phyloP scores from a whole-genome alignment of 2,113 vertebrate species.

The Castor canadensis region DNA sequence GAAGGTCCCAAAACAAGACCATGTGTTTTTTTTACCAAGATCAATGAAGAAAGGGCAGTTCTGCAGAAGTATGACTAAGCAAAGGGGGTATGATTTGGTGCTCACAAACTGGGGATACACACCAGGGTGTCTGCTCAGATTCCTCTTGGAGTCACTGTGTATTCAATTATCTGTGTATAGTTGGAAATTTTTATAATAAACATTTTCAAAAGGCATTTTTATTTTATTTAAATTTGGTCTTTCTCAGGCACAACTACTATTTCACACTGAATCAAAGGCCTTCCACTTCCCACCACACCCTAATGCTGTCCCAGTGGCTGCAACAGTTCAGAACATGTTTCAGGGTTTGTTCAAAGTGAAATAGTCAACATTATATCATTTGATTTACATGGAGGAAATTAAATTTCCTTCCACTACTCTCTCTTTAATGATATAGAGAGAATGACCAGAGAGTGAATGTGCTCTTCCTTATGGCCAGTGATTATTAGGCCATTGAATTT shows the following conservation, averaged over 20 bases:
- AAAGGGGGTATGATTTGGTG: not conserved
- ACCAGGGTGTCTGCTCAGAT: not conserved
- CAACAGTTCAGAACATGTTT: not conserved
- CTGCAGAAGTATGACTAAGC: fast-evolving
- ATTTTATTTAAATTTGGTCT: not conserved
- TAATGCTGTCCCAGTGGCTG: too few species aligned
- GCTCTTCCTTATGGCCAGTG: not conserved
- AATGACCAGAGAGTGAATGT: too few species aligned
- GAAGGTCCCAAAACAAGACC: not conserved
- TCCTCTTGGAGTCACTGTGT: not conserved
- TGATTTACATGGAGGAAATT: not conserved
- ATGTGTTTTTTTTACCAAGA: too few species aligned
- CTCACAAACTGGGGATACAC: not conserved
- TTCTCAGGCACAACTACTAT: not conserved
- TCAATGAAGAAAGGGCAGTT: too few species aligned
- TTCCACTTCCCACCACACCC: too few species aligned
- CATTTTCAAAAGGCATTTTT: not conserved
- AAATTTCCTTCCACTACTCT: not conserved
- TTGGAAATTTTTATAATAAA: not conserved
- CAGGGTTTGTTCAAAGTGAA: not conserved
- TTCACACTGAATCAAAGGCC: not conserved
- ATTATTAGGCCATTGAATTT: not conserved
- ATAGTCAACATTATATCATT: fast-evolving
- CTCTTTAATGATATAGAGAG: too few species aligned
- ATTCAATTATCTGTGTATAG: not conserved